Evolutionary conservation across 2,797 vertebrate genomes (phyloP).

Genomic region (Lithobates pipiens): DNA sequence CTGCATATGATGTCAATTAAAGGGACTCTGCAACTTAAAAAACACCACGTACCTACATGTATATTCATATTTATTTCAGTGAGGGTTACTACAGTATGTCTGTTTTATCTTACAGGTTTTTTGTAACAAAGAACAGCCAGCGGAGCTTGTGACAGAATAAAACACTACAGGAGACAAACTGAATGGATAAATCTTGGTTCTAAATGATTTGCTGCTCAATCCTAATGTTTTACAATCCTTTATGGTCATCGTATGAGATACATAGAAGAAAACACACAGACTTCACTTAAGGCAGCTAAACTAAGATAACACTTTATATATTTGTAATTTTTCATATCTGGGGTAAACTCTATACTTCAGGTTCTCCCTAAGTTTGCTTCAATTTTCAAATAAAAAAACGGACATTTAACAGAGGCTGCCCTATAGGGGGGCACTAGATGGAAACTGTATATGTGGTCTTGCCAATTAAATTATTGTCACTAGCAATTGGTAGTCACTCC

Average conservation of each 20-base stretch:
- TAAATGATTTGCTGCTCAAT: background rate
- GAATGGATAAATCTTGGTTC: background rate
- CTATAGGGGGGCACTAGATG: background rate
- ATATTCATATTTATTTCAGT: background rate
- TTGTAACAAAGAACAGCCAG: conserved; percentile 31
- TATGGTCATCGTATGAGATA: background rate
- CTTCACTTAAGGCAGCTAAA: background rate
- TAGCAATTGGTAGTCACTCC: background rate
- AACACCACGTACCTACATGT: too few species aligned
- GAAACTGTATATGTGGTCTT: background rate
- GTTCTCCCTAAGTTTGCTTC: background rate
- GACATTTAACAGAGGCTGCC: background rate
- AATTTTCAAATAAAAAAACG: background rate
- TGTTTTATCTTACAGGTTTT: conserved; percentile 22
- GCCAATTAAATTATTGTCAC: background rate
- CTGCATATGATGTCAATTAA: too few species aligned
- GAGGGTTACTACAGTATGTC: background rate
- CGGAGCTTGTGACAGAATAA: background rate
- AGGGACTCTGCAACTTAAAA: too few species aligned
- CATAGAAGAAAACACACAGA: background rate
- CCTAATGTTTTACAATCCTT: background rate
- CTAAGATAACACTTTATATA: background rate
- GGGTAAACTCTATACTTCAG: background rate
- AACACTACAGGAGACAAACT: background rate
- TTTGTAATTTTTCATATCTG: background rate